Conservation (phyloP, 2,888 invertebrate genomes). For the Mythimna pallens region DNA sequence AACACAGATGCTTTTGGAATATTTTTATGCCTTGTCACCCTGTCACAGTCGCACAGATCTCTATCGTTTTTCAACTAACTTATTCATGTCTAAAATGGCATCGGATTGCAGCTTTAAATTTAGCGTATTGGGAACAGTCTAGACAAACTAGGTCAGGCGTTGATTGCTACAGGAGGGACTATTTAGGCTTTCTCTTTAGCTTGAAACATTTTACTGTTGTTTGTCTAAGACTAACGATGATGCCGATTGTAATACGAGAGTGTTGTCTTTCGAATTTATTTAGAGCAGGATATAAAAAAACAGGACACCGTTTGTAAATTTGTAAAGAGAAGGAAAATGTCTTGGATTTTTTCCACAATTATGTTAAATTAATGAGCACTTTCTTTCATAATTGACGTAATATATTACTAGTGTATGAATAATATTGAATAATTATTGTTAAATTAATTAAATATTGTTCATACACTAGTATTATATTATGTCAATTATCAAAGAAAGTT, state of each 20-base stretch:
- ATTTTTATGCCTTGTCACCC: conserved; percentile 22
- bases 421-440: too few species aligned
- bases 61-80: conserved; percentile 33
- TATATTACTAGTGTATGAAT: too few species aligned
- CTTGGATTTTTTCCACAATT: too few species aligned
- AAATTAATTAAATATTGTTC: too few species aligned
- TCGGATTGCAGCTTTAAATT: conserved; percentile 65
- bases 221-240: conserved; percentile 8
- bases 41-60: conserved; percentile 27
- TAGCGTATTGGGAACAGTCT: conserved; percentile 65
- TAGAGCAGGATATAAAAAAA: not conserved
- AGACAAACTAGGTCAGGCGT: conserved; percentile 65
- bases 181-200: conserved; percentile 41
- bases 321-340: too few species aligned
- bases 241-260: conserved; percentile 10
- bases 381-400: too few species aligned
- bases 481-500: too few species aligned
- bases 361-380: too few species aligned
- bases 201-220: conserved; percentile 4
- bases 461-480: too few species aligned
- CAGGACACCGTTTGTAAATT: too few species aligned
- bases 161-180: conserved; percentile 47
- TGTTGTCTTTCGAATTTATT: not conserved
- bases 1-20: conserved; percentile 8
- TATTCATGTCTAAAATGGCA: conserved; percentile 42